Evolutionary conservation across 2,797 vertebrate species (phyloP).

Genomic region (Melanogrammus aeglefinus): DNA sequence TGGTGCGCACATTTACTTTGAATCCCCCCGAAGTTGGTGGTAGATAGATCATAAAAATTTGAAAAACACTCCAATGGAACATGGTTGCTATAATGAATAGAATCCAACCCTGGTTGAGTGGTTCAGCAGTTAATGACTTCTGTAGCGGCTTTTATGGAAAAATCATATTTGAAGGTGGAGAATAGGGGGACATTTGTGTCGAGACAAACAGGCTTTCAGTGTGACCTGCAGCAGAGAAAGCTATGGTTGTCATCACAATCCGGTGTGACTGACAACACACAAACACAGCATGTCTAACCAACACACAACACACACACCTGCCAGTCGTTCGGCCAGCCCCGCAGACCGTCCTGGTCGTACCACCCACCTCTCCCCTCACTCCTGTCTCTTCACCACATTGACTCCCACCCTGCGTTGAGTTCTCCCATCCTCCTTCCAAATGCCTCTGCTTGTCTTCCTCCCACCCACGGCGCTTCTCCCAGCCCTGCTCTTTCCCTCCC

Average conservation of each 20-base stretch:
- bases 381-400: background rate
- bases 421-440: background rate
- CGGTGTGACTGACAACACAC: too few relatives aligned
- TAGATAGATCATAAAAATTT: background rate
- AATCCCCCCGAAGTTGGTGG: background rate
- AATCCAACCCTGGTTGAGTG: background rate
- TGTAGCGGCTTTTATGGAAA: background rate
- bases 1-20: background rate
- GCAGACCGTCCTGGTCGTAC: background rate
- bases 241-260: background rate
- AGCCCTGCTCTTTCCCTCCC: constrained; percentile 15
- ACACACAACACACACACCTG: background rate
- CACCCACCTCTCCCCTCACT: background rate
- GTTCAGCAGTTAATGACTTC: background rate
- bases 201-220: background rate
- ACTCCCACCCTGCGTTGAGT: background rate
- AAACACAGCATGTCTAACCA: too few relatives aligned
- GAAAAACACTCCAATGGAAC: background rate
- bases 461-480: background rate
- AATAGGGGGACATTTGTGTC: background rate
- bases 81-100: background rate
- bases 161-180: background rate
- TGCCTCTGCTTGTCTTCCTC: background rate
- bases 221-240: background rate
- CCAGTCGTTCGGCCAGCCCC: background rate